phyloP scores from a whole-genome alignment of 2,797 vertebrate genomes.

The Malurus leucopterus region DNA sequence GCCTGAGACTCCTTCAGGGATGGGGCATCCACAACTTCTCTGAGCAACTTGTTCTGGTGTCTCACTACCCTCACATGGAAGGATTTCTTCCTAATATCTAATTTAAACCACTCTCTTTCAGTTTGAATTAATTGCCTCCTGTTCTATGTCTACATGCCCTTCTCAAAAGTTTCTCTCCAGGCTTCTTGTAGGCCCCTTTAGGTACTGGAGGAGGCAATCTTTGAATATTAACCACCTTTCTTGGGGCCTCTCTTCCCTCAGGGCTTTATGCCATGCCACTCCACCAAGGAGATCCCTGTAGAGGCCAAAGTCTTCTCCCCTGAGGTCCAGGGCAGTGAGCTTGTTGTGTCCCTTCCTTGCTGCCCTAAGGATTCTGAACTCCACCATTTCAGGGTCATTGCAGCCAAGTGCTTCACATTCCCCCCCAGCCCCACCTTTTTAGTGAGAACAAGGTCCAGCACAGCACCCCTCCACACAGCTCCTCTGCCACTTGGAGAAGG shows the following conservation, averaged over 20 bases:
- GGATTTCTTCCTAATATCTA: neutral
- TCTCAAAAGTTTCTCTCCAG: neutral
- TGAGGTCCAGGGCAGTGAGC: neutral
- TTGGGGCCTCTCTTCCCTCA: neutral
- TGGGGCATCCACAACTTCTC: neutral
- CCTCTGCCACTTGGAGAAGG: neutral
- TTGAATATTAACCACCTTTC: neutral
- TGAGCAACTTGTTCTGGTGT: neutral
- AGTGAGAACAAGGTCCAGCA: neutral
- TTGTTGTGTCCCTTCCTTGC: neutral
- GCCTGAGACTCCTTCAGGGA: neutral
- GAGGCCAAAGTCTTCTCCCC: neutral
- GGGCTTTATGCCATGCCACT: neutral
- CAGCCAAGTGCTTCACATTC: neutral
- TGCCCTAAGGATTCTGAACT: neutral
- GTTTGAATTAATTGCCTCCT: neutral
- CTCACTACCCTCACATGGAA: neutral
- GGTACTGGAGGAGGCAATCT: neutral
- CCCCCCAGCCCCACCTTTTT: neutral
- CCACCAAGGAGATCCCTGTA: neutral
- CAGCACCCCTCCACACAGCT: neutral
- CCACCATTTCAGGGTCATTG: neutral
- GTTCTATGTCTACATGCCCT: neutral
- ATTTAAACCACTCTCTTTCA: neutral
- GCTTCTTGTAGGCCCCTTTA: neutral